A percentile compares a stretch with the other conserved stretches of the same genome.
Evolutionary conservation across 1,140 invertebrate genomes (phyloP).

Genomic region (Drosophila rufa): DNA sequence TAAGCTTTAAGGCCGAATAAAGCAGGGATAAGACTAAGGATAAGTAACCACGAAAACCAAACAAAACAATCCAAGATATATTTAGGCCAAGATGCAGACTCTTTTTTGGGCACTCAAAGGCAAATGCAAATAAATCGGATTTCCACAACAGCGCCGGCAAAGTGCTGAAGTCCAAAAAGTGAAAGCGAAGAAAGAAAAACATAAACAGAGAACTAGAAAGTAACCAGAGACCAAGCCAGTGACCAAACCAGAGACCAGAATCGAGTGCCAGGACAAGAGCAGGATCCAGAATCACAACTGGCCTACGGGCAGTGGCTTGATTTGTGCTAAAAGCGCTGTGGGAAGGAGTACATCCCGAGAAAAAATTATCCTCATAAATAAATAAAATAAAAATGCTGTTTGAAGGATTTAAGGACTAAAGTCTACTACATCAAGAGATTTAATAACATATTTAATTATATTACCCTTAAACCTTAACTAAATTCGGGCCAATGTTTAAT

Average conservation of each 20-base stretch:
- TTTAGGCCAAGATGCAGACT: conserved; percentile 21
- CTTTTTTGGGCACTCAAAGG: conserved; percentile 22
- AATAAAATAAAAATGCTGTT: too few species aligned
- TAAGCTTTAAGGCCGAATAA: conserved; percentile 19
- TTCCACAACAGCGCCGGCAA: conserved; percentile 31
- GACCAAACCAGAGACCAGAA: conserved; percentile 22
- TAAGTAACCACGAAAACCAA: conserved; percentile 31
- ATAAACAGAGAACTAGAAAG: conserved; percentile 46
- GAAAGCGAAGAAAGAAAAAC: conserved; percentile 34
- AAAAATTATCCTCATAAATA: neutral
- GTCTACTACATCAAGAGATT: too few species aligned
- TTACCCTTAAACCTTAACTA: neutral
- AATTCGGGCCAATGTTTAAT: too few species aligned
- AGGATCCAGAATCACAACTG: conserved; percentile 40
- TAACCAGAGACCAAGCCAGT: conserved; percentile 22
- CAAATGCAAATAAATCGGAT: conserved; percentile 65
- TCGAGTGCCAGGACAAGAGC: conserved; percentile 3
- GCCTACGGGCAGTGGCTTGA: conserved; percentile 38
- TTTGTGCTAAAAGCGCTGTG: conserved; percentile 50
- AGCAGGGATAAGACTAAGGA: conserved; percentile 4
- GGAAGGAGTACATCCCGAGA: conserved; percentile 14
- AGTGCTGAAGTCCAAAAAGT: conserved; percentile 6
- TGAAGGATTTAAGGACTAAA: neutral
- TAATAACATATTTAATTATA: too few species aligned
- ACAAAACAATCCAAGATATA: conserved; percentile 31